Evolutionary conservation across 2,888 invertebrate species (phyloP), one percentile per base, ranked within the genome.

Genomic region (Toxonevra muliebris): DNA sequence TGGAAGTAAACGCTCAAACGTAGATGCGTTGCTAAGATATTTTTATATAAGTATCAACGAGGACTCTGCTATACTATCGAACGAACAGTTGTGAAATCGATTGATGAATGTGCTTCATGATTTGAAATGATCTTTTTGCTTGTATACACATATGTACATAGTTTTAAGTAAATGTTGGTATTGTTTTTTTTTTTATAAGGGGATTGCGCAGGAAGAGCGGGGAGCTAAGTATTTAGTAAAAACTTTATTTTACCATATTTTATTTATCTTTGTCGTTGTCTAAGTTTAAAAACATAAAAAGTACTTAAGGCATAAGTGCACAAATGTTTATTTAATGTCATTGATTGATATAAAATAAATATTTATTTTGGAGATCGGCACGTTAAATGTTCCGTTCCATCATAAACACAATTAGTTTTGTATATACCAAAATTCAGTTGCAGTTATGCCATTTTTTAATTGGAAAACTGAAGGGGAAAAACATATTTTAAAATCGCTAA

Each of bases 91-190:
- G 62, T 62, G 19, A 54, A 54, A 43, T 60, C 65, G 59, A 50
- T 66, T 66, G 62, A 69, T 63, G 60, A 66, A 69, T 66, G 68
- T 50, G 52, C n/a, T 55, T 62, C 19, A 20, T 55, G 69, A 66
- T 60, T 62, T 53, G 2, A 53, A 66, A 65, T 63, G 63, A 48
- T 50, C 40, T 48, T 61, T 60, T 43, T 59, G 43, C 10, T 11
- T 54, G 66, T 30, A 30, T 30, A 30, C 30, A 30, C 30, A 30
- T 30, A 30, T 7, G 30, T 30, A 30, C 7, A 7, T 30, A 30
- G 3, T 30, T 30, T 7, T n/a, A n/a, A n/a, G n/a, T n/a, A n/a
- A n/a, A n/a, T 30, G 30, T 30, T 30, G 30, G 30, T 30, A 19
- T 30, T 30, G 30, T 30, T 2, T 30, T 30, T 30, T 4, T 30